Conservation (phyloP, 1,140 invertebrate genomes). For the Schlechtendalia chinensis region DNA sequence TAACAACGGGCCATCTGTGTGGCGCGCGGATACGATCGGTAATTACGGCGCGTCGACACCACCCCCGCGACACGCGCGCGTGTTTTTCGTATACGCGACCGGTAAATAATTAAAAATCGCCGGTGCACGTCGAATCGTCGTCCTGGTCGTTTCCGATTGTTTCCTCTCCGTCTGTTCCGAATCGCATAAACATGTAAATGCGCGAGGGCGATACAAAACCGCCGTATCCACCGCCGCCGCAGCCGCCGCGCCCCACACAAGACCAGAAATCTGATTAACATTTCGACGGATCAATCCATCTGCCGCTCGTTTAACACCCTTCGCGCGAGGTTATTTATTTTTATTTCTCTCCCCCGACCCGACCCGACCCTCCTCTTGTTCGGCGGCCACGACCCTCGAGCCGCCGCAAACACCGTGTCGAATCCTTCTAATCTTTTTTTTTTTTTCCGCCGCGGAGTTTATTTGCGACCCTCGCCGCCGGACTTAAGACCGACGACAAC, state of each 20-base stretch:
- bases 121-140: slow-evolving; percentile 45
- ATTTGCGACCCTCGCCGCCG: neutral
- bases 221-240: no score
- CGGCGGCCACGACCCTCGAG: slow-evolving; percentile 1
- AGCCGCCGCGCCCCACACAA: no score
- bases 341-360: neutral
- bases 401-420: slow-evolving; percentile 45
- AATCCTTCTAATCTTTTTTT: slow-evolving; percentile 47
- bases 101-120: slow-evolving; percentile 49
- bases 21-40: neutral
- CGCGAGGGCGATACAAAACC: slow-evolving; percentile 22
- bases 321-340: no score
- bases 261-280: slow-evolving; percentile 48
- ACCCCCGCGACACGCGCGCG: no score
- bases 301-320: slow-evolving; percentile 48
- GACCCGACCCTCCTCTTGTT: slow-evolving; percentile 4
- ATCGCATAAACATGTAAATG: slow-evolving; percentile 49
- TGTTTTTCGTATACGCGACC: neutral
- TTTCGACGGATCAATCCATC: slow-evolving; percentile 49
- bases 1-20: slow-evolving; percentile 13
- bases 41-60: slow-evolving; percentile 34
- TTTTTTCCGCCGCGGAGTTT: neutral
- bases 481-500: slow-evolving; percentile 10
- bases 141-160: slow-evolving; percentile 38
- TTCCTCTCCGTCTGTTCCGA: slow-evolving; percentile 48